Percentiles rank a stretch among this genome's conserved stretches.
These are phyloP conservation scores for Doris montereyensis DNA, from an alignment of 2,888 invertebrate genomes.

Conservation along the genomic window DNA sequence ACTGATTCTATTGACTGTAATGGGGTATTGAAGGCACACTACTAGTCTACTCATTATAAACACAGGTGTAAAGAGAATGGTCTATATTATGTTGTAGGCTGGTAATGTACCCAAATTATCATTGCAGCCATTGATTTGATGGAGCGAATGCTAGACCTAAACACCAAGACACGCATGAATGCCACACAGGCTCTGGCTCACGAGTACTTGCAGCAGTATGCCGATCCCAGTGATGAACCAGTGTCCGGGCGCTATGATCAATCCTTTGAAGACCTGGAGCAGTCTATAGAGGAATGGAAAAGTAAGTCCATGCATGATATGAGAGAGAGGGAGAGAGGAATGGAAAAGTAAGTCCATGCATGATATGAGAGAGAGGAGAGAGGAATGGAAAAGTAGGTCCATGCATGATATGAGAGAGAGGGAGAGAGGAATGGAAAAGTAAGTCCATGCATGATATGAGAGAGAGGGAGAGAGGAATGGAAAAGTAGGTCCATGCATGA, in stretches of 20 bases:
- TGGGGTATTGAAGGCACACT: too few species aligned
- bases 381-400: too few species aligned
- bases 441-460: not conserved
- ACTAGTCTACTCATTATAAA: too few species aligned
- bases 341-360: not conserved
- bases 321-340: not conserved
- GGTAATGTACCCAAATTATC: too few species aligned
- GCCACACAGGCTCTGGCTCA: slow-evolving; percentile 90
- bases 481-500: not conserved
- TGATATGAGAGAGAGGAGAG: too few species aligned
- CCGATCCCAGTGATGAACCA: slow-evolving; percentile 84
- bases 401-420: too few species aligned
- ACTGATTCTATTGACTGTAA: too few species aligned
- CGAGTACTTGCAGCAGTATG: slow-evolving; percentile 90
- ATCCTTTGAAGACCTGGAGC: slow-evolving; percentile 88
- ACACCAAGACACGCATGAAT: slow-evolving; percentile 91
- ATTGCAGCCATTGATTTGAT: slow-evolving; percentile 89
- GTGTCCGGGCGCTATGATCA: slow-evolving; percentile 93
- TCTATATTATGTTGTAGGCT: too few species aligned
- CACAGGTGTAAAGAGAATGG: too few species aligned
- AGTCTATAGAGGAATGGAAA: slow-evolving; percentile 95
- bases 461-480: not conserved
- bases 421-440: not conserved
- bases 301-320: slow-evolving; percentile 76
- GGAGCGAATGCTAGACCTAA: slow-evolving; percentile 95